phyloP scores from a whole-genome alignment of 2,888 invertebrate species.

The Didymodactylos carnosus region DNA sequence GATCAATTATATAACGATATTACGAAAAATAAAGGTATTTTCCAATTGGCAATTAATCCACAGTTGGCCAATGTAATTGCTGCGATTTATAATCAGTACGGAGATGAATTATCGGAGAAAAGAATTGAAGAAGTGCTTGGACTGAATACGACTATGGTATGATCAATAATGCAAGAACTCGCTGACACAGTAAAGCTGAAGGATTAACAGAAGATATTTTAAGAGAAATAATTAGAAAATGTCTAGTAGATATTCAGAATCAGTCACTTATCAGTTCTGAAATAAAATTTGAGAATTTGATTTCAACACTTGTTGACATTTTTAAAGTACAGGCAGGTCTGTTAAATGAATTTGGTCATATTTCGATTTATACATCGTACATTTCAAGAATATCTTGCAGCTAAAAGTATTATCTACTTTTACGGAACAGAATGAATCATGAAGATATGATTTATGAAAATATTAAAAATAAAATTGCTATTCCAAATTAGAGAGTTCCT shows the following conservation, averaged over 20 bases:
- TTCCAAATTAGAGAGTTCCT: not conserved
- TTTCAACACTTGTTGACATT: not conserved
- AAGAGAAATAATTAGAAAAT: not conserved
- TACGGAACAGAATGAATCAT: not conserved
- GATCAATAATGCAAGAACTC: not conserved
- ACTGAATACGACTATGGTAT: not conserved
- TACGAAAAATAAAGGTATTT: not conserved
- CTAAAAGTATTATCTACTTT: not conserved
- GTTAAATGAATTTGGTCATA: too few species aligned
- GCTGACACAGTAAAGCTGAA: not conserved
- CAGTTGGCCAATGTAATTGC: not conserved
- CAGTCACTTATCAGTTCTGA: not conserved
- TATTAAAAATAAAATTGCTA: not conserved
- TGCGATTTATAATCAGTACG: not conserved
- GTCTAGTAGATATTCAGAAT: not conserved
- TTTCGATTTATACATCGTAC: too few species aligned
- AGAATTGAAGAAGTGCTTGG: not conserved
- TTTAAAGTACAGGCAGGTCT: too few species aligned
- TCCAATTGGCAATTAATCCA: not conserved
- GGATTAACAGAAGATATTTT: not conserved
- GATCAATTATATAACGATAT: not conserved
- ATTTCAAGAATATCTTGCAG: too few species aligned
- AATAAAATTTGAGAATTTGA: not conserved
- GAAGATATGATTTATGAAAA: not conserved
- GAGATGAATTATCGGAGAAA: not conserved